A percentile compares a stretch with the other conserved stretches of the same genome.
Conservation (phyloP, 30 jellyfish, hydroid and myxozoan genomes). For the Catostylus mosaicus region DNA sequence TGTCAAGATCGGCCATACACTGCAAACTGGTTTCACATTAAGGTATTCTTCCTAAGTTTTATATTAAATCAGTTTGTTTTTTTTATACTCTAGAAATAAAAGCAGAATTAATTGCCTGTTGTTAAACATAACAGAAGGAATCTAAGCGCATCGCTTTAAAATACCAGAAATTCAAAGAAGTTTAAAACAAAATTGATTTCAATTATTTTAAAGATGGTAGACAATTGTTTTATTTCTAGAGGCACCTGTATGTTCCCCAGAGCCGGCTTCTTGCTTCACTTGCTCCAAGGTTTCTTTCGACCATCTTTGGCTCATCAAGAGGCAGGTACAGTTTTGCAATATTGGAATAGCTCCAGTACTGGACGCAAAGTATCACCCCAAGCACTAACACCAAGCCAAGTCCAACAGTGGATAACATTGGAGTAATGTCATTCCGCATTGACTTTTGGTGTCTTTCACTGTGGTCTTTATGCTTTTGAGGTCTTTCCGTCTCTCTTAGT, state of each 20-base stretch:
- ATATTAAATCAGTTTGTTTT: no score
- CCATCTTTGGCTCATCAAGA: conserved; percentile 70
- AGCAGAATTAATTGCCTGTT: no score
- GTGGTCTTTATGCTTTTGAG: conserved; percentile 38
- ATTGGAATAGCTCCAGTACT: conserved; percentile 65
- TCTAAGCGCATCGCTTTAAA: no score
- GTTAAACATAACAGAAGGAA: no score
- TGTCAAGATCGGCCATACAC: no score
- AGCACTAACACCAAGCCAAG: conserved; percentile 34
- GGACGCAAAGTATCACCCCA: conserved; percentile 34
- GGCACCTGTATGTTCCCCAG: conserved; percentile 98
- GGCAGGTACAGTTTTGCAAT: conserved; percentile 78
- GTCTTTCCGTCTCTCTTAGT: conserved; percentile 33
- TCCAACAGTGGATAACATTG: conserved; percentile 38
- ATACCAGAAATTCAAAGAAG: no score
- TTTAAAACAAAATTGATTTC: no score
- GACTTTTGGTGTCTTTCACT: conserved; percentile 14
- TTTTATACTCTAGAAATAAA: no score
- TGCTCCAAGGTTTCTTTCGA: conserved; percentile 6
- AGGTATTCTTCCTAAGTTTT: no score
- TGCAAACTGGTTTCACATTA: no score
- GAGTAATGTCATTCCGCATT: conserved; percentile 15
- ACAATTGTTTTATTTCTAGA: no score
- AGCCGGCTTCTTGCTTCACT: conserved; percentile 49
- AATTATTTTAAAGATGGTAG: no score